Evolutionary conservation across 2,113 vertebrate genomes (phyloP).

Genomic region (Syngnathus floridae): DNA sequence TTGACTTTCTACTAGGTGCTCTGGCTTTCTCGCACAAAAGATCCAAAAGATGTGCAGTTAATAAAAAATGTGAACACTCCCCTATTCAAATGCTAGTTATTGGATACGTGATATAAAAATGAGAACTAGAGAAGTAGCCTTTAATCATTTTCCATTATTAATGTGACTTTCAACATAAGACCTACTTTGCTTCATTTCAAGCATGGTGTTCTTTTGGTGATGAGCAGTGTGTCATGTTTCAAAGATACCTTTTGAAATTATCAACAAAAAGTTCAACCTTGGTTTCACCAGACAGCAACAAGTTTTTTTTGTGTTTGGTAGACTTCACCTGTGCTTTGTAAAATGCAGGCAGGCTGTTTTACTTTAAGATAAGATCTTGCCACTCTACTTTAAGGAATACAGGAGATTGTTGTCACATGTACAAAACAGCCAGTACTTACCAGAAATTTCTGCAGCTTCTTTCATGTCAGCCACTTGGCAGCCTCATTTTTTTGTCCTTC

Average conservation of each 20-base stretch:
- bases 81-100: neutral
- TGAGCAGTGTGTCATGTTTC: neutral
- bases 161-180: neutral
- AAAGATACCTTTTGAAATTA: neutral
- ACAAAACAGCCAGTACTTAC: too few species aligned
- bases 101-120: neutral
- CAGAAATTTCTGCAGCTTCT: too few species aligned
- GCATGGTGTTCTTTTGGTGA: neutral
- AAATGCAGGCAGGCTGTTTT: neutral
- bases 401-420: too few species aligned
- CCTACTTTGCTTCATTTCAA: neutral
- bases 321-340: neutral
- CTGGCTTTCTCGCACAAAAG: neutral
- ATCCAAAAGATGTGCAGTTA: neutral
- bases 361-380: too few species aligned
- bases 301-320: neutral
- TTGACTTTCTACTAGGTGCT: neutral
- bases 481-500: too few species aligned
- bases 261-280: neutral
- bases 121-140: neutral
- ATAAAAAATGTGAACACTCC: neutral
- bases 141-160: neutral
- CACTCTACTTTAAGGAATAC: too few species aligned
- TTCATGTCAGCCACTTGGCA: too few species aligned
- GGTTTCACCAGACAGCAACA: neutral